Percentiles rank a stretch among this genome's conserved stretches.
Evolutionary conservation across 2,888 invertebrate genomes (phyloP).

Genomic region (Clanis bilineata): DNA sequence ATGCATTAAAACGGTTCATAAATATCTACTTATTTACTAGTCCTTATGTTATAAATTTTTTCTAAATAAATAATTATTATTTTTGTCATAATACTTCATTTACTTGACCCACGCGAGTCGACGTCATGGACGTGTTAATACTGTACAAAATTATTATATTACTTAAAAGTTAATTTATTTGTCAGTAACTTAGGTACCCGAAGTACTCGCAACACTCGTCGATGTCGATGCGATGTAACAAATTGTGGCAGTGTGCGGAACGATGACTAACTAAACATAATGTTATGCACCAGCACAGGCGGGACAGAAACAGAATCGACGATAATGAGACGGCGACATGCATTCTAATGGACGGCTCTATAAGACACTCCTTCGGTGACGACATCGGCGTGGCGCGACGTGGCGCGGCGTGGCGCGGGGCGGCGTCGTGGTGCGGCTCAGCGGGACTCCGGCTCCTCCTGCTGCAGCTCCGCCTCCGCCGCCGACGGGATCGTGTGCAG

Average conservation of each 20-base stretch:
- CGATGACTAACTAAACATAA: too few relatives aligned
- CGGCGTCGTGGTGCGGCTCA: conserved; percentile 30
- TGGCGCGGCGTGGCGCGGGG: conserved; percentile 25
- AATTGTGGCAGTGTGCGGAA: background rate
- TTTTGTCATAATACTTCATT: conserved; percentile 45
- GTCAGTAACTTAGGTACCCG: conserved; percentile 24
- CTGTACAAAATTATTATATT: conserved; percentile 10
- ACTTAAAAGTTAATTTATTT: conserved; percentile 31
- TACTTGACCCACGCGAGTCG: conserved; percentile 24
- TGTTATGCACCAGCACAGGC: background rate
- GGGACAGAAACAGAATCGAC: conserved; percentile 1
- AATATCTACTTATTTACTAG: background rate
- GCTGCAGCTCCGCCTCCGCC: conserved; percentile 60
- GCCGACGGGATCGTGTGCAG: conserved; percentile 71
- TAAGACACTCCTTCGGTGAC: conserved; percentile 37
- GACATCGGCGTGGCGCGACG: conserved; percentile 13
- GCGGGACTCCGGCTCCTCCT: conserved; percentile 52
- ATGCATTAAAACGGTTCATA: conserved; percentile 4
- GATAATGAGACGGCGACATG: conserved; percentile 18
- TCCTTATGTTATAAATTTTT: conserved; percentile 9
- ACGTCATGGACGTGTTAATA: conserved; percentile 22
- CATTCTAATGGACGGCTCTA: conserved; percentile 48
- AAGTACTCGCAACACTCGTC: conserved; percentile 5
- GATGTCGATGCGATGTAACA: background rate
- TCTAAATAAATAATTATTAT: conserved; percentile 44